Evolutionary conservation across 2,888 invertebrate genomes (phyloP).

Genomic region (Athetis lepigone): DNA sequence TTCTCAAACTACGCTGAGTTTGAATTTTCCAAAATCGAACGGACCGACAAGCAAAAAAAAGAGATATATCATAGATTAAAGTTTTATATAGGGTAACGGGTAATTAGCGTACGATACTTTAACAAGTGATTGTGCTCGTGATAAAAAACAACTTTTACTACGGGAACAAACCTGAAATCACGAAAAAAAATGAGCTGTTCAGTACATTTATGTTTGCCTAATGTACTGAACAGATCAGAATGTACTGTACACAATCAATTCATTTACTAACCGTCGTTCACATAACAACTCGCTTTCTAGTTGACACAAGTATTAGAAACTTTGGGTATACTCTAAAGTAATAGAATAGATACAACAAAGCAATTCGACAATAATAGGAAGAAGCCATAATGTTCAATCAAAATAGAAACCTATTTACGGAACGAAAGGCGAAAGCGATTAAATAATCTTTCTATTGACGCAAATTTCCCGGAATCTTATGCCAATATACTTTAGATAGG

Average conservation of each 20-base stretch:
- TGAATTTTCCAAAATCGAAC: slow-evolving; percentile 10
- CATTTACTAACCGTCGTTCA: not conserved
- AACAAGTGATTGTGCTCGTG: too few relatives aligned
- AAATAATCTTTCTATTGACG: not conserved
- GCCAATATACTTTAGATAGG: not conserved
- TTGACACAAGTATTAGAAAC: not conserved
- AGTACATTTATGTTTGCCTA: too few relatives aligned
- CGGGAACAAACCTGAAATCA: too few relatives aligned
- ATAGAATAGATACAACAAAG: slow-evolving; percentile 20
- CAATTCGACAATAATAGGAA: slow-evolving; percentile 6
- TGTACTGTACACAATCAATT: not conserved
- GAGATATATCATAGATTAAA: not conserved
- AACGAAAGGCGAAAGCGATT: slow-evolving; percentile 16
- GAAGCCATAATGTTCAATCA: not conserved
- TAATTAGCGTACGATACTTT: too few relatives aligned
- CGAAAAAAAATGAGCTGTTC: too few relatives aligned
- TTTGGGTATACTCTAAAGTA: not conserved
- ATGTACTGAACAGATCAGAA: too few relatives aligned
- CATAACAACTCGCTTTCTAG: not conserved
- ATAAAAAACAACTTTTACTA: too few relatives aligned
- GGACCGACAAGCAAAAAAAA: slow-evolving; percentile 19
- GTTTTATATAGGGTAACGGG: too few relatives aligned
- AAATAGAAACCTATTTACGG: slow-evolving; percentile 12
- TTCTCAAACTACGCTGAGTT: not conserved
- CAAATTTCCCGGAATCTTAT: not conserved